phyloP scores from a whole-genome alignment of 2,888 invertebrate genomes.

The Nephrotoma guestfalica region DNA sequence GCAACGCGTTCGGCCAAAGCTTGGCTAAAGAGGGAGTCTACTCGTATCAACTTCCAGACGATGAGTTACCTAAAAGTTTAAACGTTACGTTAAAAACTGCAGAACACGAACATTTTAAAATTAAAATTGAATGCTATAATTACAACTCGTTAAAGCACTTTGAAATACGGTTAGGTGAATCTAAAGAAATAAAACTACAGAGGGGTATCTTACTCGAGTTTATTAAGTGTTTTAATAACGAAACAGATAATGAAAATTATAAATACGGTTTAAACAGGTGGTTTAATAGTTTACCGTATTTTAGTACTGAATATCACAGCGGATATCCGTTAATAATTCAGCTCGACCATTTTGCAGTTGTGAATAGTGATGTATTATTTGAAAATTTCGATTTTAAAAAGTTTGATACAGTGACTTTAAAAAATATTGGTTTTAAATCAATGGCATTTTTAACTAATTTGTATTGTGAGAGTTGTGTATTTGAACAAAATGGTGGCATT shows the following conservation, averaged over 20 bases:
- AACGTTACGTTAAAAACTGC: not conserved
- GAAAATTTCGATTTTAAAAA: not conserved
- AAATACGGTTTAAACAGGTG: not conserved
- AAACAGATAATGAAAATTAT: no score
- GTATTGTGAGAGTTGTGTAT: no score
- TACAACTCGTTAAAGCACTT: no score
- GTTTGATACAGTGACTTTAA: no score
- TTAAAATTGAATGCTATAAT: not conserved
- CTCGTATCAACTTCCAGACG: not conserved
- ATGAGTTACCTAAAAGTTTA: not conserved
- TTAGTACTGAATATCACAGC: no score
- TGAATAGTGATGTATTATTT: not conserved
- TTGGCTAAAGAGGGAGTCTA: not conserved
- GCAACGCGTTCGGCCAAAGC: not conserved
- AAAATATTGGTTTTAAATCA: no score
- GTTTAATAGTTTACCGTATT: not conserved
- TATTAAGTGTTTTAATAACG: no score
- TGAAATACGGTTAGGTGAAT: no score
- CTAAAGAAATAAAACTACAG: no score
- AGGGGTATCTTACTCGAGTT: no score
- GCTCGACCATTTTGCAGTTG: not conserved
- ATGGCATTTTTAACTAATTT: no score
- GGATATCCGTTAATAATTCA: not conserved
- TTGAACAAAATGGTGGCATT: no score
- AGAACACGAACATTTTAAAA: not conserved